phyloP scores from a whole-genome alignment of 1,140 invertebrate genomes.

The Brachionus angularis region DNA sequence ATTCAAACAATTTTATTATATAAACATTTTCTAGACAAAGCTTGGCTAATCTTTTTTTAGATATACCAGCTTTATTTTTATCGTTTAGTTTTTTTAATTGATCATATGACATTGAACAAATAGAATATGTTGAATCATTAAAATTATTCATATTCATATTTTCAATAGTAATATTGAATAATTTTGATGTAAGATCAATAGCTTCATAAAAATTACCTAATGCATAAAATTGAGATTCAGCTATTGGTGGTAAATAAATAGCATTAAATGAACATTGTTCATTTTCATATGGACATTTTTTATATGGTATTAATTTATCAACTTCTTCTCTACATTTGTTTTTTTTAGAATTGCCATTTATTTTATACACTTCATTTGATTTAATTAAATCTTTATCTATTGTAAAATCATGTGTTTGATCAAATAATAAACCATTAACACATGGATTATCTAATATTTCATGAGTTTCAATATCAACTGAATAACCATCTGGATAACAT shows the following conservation, averaged over 20 bases:
- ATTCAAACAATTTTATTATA: conserved; percentile 19
- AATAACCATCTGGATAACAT: conserved; percentile 31
- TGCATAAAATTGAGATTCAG: conserved; percentile 26
- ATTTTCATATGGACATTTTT: background rate
- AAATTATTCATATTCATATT: conserved; percentile 26
- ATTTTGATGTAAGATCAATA: conserved; percentile 14
- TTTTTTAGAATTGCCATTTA: conserved; percentile 41
- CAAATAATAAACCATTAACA: conserved; percentile 24
- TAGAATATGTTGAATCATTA: conserved; percentile 6
- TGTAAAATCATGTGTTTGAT: conserved; percentile 25
- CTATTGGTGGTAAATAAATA: conserved; percentile 23
- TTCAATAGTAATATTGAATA: background rate
- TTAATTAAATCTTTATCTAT: background rate
- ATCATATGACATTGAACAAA: conserved; percentile 40
- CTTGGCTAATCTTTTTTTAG: conserved; percentile 8
- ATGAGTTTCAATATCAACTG: background rate
- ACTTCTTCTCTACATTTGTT: conserved; percentile 35
- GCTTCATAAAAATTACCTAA: conserved; percentile 27
- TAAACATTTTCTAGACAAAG: conserved; percentile 26
- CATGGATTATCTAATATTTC: conserved; percentile 34
- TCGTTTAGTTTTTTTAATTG: conserved; percentile 10
- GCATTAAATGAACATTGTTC: conserved; percentile 26
- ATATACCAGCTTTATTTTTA: conserved; percentile 3
- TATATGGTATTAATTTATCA: conserved; percentile 6
- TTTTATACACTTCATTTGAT: background rate